Evolutionary conservation across 37 sponge, comb jelly and placozoan genomes (phyloP), one percentile per base, ranked within the genome.

Genomic region (Agelas oroides): DNA sequence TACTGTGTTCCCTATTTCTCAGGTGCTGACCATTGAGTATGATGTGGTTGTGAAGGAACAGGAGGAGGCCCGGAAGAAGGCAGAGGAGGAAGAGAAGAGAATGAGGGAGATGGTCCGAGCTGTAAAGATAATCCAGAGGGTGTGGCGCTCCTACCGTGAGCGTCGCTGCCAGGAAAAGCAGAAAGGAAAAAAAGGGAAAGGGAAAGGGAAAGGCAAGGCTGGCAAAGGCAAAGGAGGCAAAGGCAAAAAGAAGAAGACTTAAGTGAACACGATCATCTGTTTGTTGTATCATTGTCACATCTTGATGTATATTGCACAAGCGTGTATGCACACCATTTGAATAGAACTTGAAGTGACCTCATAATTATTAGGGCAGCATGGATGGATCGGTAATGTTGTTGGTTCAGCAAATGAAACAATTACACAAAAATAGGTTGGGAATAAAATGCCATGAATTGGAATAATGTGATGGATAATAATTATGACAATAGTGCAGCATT

Each of bases 41-140:
- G 86, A 91, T 64, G 58, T 59, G 5, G 91, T 93, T 30, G 64
- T 90, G 59, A 91, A 95, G 65, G 96, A 98, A 67, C 94, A 96
- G 87, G 88, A 95, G 55, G 80, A 90, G 41, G 94, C 92, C 32
- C 88, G 79, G 57, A 94, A 82, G 68, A 89, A 88, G 64, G 94
- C 91, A 74, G 78, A 62, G 62, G 79, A 60, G 21, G 92, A 65
- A 33, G 36, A 81, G 31, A 86, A 82, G n/a, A 54, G 88, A 73
- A 53, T 89, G 74, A 59, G 65, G 18, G 19, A 60, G 39, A 77
- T 87, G 81, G 59, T 69, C 16, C 40, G 78, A 46, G 98, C 98
- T 65, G 95, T 95, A 12, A 82, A 73, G 35, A 53, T 82, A 5
- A 93, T 97, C 58, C 97, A 97, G 86, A 70, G 77, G 24, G 38